Conservation (phyloP, 2,113 vertebrate genomes). For the Calonectris borealis region DNA sequence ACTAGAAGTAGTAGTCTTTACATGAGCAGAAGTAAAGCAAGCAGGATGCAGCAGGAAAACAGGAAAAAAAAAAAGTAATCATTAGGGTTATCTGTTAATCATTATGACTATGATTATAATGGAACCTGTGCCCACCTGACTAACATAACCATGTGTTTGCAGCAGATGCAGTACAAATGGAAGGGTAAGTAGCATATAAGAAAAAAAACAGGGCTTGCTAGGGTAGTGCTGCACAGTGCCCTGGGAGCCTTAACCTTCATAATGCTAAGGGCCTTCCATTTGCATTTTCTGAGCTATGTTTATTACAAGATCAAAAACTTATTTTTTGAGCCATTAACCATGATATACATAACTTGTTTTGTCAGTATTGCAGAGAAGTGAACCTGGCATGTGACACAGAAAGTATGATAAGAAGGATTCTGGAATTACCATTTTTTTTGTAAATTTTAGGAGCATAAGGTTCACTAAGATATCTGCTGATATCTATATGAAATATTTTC, state of each 20-base stretch:
- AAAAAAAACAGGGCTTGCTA: not conserved
- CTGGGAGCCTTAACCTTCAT: not conserved
- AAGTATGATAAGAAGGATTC: not conserved
- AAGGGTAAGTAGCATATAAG: not conserved
- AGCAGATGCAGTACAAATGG: not conserved
- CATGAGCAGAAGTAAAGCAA: not conserved
- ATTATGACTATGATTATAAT: not conserved
- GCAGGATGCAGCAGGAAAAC: not conserved
- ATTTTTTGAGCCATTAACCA: not conserved
- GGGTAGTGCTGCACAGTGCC: not conserved
- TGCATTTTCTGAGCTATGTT: not conserved
- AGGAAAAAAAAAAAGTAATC: not conserved
- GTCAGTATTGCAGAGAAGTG: not conserved
- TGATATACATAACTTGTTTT: not conserved
- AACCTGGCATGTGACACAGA: not conserved
- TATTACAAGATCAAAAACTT: not conserved
- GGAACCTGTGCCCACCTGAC: not conserved
- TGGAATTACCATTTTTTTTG: not conserved
- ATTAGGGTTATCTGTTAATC: not conserved
- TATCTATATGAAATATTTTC: not conserved
- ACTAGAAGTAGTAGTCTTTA: not conserved
- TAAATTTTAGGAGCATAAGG: not conserved
- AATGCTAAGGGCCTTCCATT: not conserved
- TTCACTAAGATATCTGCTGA: not conserved
- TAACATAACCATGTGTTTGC: not conserved